Evolutionary conservation across 2,888 invertebrate species (phyloP).

Genomic region (Phengaris alcon): DNA sequence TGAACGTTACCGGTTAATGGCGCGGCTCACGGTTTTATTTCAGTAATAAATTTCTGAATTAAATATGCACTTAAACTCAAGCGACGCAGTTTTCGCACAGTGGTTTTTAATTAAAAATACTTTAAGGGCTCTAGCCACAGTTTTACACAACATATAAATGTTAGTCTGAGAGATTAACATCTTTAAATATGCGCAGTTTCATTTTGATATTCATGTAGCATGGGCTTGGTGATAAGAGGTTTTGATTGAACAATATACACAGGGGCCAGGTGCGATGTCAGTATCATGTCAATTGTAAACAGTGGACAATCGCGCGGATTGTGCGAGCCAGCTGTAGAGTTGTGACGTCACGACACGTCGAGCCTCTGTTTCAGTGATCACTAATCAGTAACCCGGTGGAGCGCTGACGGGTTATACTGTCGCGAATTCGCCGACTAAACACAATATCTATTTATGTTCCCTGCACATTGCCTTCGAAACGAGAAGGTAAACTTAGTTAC

Average conservation of each 20-base stretch:
- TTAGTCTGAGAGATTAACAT: neutral
- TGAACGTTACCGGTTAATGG: neutral
- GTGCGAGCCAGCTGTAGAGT: neutral
- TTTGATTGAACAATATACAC: neutral
- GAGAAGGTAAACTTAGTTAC: neutral
- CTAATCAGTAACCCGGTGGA: neutral
- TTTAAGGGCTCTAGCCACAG: neutral
- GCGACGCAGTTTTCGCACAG: neutral
- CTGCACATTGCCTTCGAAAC: too few species aligned
- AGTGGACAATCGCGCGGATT: neutral
- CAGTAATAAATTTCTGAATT: conserved; percentile 16
- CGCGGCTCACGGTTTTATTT: neutral
- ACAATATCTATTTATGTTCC: neutral
- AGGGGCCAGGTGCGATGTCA: conserved; percentile 4
- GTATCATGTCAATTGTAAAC: neutral
- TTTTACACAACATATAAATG: neutral
- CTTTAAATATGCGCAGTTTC: neutral
- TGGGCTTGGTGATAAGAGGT: neutral
- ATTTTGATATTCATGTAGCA: neutral
- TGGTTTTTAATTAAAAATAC: neutral
- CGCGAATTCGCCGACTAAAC: neutral
- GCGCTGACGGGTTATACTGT: neutral
- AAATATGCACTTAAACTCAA: neutral
- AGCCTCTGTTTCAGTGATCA: neutral
- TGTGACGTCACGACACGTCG: neutral